Evolutionary conservation across 30 jellyfish, hydroid and myxozoan genomes (phyloP).

Genomic region (Aurelia aurita): DNA sequence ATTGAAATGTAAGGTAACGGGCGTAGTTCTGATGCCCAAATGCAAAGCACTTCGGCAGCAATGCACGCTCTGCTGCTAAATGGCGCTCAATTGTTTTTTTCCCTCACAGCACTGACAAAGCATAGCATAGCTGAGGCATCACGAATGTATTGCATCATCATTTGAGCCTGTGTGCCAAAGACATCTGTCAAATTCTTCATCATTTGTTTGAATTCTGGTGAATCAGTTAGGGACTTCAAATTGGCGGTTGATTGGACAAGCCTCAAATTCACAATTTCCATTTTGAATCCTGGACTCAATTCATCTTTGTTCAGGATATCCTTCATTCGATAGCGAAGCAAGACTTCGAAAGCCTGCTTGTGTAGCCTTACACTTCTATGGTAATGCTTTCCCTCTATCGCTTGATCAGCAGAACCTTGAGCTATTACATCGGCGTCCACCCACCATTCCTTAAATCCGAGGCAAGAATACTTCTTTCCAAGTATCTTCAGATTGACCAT

Average conservation of each 20-base stretch:
- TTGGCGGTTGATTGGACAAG: constrained; percentile 17
- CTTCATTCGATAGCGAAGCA: constrained; percentile 21
- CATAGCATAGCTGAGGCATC: constrained; percentile 55
- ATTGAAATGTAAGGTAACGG: constrained; percentile 37
- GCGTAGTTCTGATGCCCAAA: no score
- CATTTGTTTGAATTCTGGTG: constrained; percentile 17
- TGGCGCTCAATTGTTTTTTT: constrained; percentile 33
- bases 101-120: constrained; percentile 28
- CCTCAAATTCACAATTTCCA: constrained; percentile 7
- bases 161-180: constrained; percentile 23
- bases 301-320: constrained; percentile 13
- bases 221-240: background rate
- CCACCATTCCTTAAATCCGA: constrained; percentile 58
- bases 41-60: constrained; percentile 48
- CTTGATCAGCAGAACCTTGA: no score
- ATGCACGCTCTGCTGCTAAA: constrained; percentile 39
- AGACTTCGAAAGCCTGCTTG: constrained; percentile 50
- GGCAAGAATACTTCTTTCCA: constrained; percentile 34
- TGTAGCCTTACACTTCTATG: constrained; percentile 27
- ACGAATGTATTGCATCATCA: constrained; percentile 23
- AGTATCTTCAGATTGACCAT: background rate
- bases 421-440: no score
- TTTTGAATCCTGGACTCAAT: constrained; percentile 4
- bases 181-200: background rate
- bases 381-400: no score